Evolutionary conservation across 2,888 invertebrate species (phyloP).

Genomic region (Melipona bicolor): DNA sequence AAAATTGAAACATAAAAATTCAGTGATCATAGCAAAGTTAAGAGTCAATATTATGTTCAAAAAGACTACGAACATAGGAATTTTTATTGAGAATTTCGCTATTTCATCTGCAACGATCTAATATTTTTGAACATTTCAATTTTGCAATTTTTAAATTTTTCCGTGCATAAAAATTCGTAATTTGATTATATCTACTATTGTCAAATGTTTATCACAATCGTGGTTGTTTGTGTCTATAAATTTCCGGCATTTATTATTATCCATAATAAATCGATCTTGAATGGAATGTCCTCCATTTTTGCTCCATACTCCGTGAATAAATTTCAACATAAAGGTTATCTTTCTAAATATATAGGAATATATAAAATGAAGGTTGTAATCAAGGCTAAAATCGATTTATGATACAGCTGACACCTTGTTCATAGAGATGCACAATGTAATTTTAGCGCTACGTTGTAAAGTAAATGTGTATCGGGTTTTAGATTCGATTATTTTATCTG

Average conservation of each 20-base stretch:
- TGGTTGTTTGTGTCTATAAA: neutral
- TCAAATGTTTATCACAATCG: neutral
- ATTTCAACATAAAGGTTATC: conserved; percentile 1
- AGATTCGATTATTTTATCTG: neutral
- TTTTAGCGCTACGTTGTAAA: neutral
- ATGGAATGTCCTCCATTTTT: neutral
- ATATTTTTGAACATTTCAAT: no score
- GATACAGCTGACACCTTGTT: neutral
- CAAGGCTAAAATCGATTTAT: conserved; percentile 20
- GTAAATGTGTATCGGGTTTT: neutral
- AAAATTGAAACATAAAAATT: no score
- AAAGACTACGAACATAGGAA: no score
- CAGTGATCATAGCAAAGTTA: no score
- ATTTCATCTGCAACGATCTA: no score
- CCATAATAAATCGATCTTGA: conserved; percentile 12
- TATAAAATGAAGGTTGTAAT: conserved; percentile 16
- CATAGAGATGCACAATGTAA: neutral
- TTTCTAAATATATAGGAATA: conserved; percentile 25
- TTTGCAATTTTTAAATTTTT: no score
- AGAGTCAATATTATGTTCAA: no score
- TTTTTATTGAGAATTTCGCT: no score
- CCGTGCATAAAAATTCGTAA: no score
- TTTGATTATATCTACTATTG: neutral
- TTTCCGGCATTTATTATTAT: conserved; percentile 1
- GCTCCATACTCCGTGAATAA: neutral